phyloP scores from a whole-genome alignment of 2,113 vertebrate species.

The Colossoma macropomum region DNA sequence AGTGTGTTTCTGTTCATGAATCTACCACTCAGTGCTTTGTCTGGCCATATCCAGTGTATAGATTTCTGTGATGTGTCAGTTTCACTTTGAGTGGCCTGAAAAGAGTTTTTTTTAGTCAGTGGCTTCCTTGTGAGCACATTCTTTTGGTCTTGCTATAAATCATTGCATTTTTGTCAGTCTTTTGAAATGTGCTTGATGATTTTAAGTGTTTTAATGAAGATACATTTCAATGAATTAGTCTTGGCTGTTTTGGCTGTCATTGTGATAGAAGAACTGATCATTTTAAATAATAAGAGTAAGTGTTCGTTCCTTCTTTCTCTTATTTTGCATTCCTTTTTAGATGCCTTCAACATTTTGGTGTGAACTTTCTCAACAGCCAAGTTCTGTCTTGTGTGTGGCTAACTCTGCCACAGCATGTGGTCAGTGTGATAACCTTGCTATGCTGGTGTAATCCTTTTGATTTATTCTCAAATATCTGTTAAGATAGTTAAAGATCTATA shows the following conservation, averaged over 20 bases:
- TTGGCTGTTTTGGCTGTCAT: too few species aligned
- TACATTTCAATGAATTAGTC: too few species aligned
- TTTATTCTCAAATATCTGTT: too few species aligned
- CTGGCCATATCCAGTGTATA: neutral
- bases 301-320: too few species aligned
- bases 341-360: neutral
- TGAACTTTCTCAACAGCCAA: neutral
- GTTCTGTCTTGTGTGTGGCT: neutral
- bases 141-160: neutral
- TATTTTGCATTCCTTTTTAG: neutral
- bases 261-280: too few species aligned
- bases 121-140: neutral
- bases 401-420: neutral
- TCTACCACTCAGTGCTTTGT: neutral
- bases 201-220: neutral
- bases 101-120: neutral
- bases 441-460: neutral
- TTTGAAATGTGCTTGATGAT: too few species aligned
- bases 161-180: neutral
- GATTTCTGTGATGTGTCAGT: neutral
- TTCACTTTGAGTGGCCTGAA: neutral
- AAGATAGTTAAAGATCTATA: too few species aligned
- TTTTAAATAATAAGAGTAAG: neutral
- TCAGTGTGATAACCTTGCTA: neutral
- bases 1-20: neutral